Conservation (phyloP, 2,888 invertebrate genomes). For the Pseudococcus longispinus region DNA sequence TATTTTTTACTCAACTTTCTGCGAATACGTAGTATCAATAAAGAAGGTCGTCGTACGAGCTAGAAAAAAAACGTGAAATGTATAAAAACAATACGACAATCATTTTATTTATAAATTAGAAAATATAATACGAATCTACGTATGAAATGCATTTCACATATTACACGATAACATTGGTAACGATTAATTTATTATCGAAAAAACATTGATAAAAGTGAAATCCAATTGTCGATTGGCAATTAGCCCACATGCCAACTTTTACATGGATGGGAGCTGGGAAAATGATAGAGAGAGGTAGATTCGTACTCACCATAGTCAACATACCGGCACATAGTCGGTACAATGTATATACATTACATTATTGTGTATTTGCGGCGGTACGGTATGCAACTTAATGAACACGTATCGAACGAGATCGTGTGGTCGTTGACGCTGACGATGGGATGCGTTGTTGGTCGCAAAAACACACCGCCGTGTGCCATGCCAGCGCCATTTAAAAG, state of each 20-base stretch:
- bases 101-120: no score
- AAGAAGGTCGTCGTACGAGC: no score
- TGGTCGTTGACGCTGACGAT: background rate
- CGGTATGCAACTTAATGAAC: constrained; percentile 4
- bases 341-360: background rate
- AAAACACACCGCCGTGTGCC: background rate
- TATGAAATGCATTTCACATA: background rate
- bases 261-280: background rate
- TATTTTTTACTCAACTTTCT: no score
- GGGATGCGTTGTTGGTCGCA: background rate
- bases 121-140: background rate
- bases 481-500: background rate
- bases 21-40: no score
- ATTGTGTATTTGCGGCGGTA: background rate
- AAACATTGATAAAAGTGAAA: constrained; percentile 8
- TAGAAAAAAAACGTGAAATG: no score
- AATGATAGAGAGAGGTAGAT: no score
- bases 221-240: constrained; percentile 2
- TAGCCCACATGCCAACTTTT: constrained; percentile 1
- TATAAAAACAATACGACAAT: no score
- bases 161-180: background rate
- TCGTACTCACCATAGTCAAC: background rate
- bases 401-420: background rate
- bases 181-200: background rate
- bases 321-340: background rate